Conservation (phyloP, 2,888 invertebrate species). For the Ptychoptera contaminata region DNA sequence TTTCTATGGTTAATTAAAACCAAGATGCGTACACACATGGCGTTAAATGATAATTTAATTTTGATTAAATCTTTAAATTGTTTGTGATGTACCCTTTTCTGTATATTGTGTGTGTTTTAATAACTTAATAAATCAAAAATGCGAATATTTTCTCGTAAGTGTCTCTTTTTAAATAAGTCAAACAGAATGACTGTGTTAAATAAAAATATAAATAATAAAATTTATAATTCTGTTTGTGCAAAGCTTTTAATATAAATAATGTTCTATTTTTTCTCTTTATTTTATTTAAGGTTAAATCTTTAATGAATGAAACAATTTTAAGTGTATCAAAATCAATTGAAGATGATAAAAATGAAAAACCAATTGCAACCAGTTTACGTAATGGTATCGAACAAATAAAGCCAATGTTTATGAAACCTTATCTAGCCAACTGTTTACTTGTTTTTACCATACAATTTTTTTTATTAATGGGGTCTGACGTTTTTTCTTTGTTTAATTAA, state of each 20-base stretch:
- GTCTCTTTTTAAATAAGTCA: no score
- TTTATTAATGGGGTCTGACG: slow-evolving; percentile 45
- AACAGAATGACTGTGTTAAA: no score
- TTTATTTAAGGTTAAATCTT: slow-evolving; percentile 1
- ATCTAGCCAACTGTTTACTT: slow-evolving; percentile 41
- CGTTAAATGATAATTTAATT: no score
- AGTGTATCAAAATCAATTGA: not conserved
- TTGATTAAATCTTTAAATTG: no score
- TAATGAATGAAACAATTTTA: not conserved
- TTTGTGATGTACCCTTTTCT: no score
- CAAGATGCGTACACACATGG: no score
- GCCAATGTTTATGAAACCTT: slow-evolving; percentile 46
- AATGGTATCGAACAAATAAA: slow-evolving; percentile 45
- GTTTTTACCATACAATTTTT: slow-evolving; percentile 49
- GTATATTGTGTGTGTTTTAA: no score
- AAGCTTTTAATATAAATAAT: not conserved
- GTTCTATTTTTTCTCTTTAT: not conserved
- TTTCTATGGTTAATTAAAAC: no score
- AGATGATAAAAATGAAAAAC: not conserved
- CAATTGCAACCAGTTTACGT: slow-evolving; percentile 21
- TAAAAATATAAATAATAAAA: no score
- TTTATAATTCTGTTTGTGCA: no score
- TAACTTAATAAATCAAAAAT: no score
- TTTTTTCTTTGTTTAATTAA: not conserved
- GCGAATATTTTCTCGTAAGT: no score